phyloP scores from a whole-genome alignment of 2,888 invertebrate genomes.

The Cataglyphis rosenhaueri region DNA sequence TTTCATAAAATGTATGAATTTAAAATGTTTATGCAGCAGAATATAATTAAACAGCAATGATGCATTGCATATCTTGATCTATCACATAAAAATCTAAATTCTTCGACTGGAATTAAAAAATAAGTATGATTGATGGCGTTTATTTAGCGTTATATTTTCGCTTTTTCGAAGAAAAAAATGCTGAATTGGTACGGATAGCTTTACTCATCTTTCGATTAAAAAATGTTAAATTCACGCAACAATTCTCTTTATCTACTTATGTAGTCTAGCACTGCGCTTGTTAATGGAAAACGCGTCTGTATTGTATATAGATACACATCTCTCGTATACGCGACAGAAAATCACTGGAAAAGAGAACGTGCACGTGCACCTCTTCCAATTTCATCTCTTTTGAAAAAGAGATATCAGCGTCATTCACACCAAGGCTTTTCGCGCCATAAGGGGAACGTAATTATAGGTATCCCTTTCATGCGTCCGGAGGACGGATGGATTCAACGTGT shows the following conservation, averaged over 20 bases:
- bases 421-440: conserved; percentile 75
- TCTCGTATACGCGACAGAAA: background rate
- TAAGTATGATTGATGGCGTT: background rate
- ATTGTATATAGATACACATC: background rate
- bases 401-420: conserved; percentile 77
- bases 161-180: background rate
- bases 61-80: background rate
- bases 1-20: conserved; percentile 22
- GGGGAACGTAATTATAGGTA: conserved; percentile 78
- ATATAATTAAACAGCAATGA: conserved; percentile 24
- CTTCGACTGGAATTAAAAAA: background rate
- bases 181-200: background rate
- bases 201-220: background rate
- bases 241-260: background rate
- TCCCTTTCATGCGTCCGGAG: conserved; percentile 59
- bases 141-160: background rate
- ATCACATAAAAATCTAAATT: background rate
- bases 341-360: conserved; percentile 40
- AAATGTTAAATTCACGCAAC: background rate
- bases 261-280: background rate
- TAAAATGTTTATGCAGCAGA: background rate
- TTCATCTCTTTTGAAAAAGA: conserved; percentile 75
- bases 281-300: background rate
- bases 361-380: conserved; percentile 69
- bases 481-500: conserved; percentile 5